Evolutionary conservation across 2,113 vertebrate genomes (phyloP).

Genomic region (Cathartes aura): DNA sequence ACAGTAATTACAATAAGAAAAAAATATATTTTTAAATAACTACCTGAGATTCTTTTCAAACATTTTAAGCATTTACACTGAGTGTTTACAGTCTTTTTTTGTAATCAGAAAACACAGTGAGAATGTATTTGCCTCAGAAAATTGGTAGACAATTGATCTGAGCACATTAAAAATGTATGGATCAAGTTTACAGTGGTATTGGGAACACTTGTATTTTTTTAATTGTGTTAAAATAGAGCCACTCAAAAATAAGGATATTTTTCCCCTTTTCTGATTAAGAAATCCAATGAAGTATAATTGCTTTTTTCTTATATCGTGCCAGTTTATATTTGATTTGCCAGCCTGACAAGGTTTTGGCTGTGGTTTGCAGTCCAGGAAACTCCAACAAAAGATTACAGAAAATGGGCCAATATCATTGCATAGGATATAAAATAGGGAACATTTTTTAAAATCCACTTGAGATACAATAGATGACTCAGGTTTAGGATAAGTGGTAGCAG

Average conservation of each 20-base stretch:
- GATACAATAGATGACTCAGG: constrained; percentile 53
- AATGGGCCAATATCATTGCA: not conserved
- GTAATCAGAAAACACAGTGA: not conserved
- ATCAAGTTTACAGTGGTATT: not conserved
- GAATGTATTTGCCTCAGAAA: not conserved
- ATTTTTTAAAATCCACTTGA: constrained; percentile 28
- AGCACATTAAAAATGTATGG: not conserved
- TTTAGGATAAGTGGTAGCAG: constrained; percentile 19
- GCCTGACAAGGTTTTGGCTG: not conserved
- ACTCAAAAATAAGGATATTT: not conserved
- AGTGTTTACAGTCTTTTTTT: not conserved
- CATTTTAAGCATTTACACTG: not conserved
- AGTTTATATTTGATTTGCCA: not conserved
- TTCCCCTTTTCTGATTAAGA: not conserved
- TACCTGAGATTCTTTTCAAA: not conserved
- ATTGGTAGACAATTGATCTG: not conserved
- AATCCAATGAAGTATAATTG: not conserved
- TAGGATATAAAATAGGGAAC: constrained; percentile 17
- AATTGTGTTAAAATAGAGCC: not conserved
- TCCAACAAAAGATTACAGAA: constrained; percentile 22
- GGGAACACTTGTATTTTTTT: fast-evolving
- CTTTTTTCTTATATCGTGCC: not conserved
- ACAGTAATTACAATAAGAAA: not conserved
- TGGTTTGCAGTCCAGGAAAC: not conserved
- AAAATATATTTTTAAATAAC: fast-evolving